phyloP scores from a whole-genome alignment of 2,888 invertebrate species.

The Lepidocyrtinus sp. region DNA sequence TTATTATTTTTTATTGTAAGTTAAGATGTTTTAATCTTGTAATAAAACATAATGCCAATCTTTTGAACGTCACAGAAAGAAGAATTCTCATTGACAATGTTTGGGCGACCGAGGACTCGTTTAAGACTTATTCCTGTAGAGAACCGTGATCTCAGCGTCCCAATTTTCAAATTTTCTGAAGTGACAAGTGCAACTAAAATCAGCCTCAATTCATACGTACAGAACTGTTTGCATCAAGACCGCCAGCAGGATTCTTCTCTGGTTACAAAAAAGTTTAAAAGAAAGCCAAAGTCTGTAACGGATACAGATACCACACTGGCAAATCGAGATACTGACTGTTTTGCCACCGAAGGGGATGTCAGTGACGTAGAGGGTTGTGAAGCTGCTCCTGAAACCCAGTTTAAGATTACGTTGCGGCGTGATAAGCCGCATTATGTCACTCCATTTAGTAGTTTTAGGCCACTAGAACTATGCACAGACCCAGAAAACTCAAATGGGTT shows the following conservation, averaged over 20 bases:
- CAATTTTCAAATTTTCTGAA: slow-evolving; percentile 67
- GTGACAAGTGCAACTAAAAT: slow-evolving; percentile 69
- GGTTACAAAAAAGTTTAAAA: slow-evolving; percentile 55
- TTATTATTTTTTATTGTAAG: slow-evolving; percentile 1
- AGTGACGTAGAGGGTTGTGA: slow-evolving; percentile 64
- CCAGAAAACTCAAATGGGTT: slow-evolving; percentile 44
- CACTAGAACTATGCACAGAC: slow-evolving; percentile 27
- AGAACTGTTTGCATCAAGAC: slow-evolving; percentile 62
- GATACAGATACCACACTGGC: slow-evolving; percentile 5
- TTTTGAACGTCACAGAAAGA: slow-evolving; percentile 65
- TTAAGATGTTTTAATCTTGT: slow-evolving; percentile 2
- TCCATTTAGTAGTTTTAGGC: not conserved
- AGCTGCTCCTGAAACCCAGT: slow-evolving; percentile 32
- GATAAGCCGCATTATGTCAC: slow-evolving; percentile 14
- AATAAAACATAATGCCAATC: slow-evolving; percentile 5
- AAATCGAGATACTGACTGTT: slow-evolving; percentile 71
- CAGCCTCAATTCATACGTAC: slow-evolving; percentile 64
- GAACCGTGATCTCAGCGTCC: slow-evolving; percentile 62
- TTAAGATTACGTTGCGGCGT: slow-evolving; percentile 38
- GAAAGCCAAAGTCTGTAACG: slow-evolving; percentile 53
- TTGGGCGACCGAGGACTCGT: slow-evolving; percentile 60
- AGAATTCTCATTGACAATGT: slow-evolving; percentile 67
- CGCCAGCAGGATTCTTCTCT: slow-evolving; percentile 39
- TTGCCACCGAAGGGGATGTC: slow-evolving; percentile 71
- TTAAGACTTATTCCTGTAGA: slow-evolving; percentile 66